Evolutionary conservation across 2,888 invertebrate species (phyloP).

Genomic region (Acanthococcus lagerstroemiae): DNA sequence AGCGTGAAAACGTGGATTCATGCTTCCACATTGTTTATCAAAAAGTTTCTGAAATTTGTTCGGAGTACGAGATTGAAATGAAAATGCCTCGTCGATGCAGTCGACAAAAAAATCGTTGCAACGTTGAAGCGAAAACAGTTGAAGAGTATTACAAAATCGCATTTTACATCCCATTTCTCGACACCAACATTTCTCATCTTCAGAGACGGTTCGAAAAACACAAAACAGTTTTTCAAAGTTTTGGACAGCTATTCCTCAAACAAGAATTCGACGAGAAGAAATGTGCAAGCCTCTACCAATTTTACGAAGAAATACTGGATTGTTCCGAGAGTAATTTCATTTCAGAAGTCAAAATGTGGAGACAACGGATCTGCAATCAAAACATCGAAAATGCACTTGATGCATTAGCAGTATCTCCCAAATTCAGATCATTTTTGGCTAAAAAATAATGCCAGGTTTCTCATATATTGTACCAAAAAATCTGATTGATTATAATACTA

Average conservation of each 20-base stretch:
- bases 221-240: slow-evolving; percentile 13
- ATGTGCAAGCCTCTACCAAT: slow-evolving; percentile 6
- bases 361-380: slow-evolving; percentile 5
- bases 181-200: slow-evolving; percentile 1
- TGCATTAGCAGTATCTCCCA: slow-evolving; percentile 8
- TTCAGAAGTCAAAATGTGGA: slow-evolving; percentile 18
- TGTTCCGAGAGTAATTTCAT: no score
- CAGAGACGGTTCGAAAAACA: slow-evolving; percentile 2
- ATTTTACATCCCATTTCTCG: slow-evolving; percentile 12
- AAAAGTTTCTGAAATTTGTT: slow-evolving; percentile 10
- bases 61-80: slow-evolving; percentile 14
- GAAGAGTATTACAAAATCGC: slow-evolving; percentile 11
- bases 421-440: no score
- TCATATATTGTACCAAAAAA: no score
- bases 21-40: slow-evolving; percentile 7
- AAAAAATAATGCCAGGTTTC: no score
- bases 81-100: neutral
- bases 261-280: slow-evolving; percentile 7
- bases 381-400: slow-evolving; percentile 12
- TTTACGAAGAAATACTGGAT: slow-evolving; percentile 13
- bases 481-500: no score
- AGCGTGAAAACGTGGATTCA: slow-evolving; percentile 1
- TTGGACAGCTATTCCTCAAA: slow-evolving; percentile 10
- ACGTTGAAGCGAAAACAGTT: slow-evolving; percentile 1
- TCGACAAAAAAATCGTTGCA: slow-evolving; percentile 3